These are phyloP conservation scores for Melikaiella ostensackeni DNA, from an alignment of 2,888 invertebrate species.

Conservation along the genomic window DNA sequence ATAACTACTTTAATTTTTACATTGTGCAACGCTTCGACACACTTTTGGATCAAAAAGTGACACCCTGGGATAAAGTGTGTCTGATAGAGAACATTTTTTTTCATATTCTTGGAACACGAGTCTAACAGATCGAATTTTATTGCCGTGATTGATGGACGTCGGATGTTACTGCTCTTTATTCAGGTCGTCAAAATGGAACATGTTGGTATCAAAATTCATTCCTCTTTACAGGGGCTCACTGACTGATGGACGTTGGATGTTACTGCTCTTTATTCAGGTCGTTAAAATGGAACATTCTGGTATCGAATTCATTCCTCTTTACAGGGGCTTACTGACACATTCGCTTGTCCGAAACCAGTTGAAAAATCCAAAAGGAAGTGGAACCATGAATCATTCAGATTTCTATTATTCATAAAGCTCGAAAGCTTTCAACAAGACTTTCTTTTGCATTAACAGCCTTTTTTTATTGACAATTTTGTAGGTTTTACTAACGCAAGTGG, in stretches of 20 bases:
- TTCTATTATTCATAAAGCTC: conserved; percentile 2
- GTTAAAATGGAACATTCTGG: not conserved
- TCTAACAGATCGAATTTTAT: conserved; percentile 10
- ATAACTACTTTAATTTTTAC: too few species aligned
- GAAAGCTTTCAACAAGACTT: conserved; percentile 1
- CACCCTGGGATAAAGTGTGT: too few species aligned
- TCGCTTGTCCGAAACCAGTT: not conserved
- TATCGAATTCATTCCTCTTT: not conserved
- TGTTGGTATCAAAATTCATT: too few species aligned
- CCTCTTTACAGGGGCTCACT: too few species aligned
- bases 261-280: not conserved
- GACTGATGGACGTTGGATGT: not conserved
- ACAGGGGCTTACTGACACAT: not conserved
- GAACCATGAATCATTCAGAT: not conserved
- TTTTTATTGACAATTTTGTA: not conserved
- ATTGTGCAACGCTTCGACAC: too few species aligned
- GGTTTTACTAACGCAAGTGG: not conserved
- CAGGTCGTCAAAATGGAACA: not conserved
- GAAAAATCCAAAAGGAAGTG: not conserved
- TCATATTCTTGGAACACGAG: conserved; percentile 2
- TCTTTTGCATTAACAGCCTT: not conserved
- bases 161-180: not conserved
- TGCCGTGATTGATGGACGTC: not conserved
- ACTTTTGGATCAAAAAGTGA: too few species aligned
- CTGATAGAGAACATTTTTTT: not conserved